A percentile compares a stretch with the other conserved stretches of the same genome.
phyloP scores from a whole-genome alignment of 1,140 invertebrate species.

The Pseudomyrmex concolor region DNA sequence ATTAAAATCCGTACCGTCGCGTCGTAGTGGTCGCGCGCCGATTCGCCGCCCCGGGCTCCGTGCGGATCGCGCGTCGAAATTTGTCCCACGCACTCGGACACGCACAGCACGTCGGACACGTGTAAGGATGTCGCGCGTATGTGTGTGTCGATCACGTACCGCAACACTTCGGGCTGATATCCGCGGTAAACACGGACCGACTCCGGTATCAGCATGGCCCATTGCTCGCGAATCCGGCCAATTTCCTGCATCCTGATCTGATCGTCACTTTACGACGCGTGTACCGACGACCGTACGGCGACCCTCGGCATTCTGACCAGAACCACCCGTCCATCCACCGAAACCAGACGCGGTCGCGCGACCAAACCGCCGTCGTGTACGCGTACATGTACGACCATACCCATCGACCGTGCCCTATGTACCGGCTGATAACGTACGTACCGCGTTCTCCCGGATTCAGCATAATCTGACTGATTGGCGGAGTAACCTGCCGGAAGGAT shows the following conservation, averaged over 20 bases:
- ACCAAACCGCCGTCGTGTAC: not conserved
- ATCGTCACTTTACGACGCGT: conserved; percentile 85
- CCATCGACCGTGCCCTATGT: conserved; percentile 64
- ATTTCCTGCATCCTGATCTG: conserved; percentile 84
- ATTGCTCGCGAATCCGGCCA: conserved; percentile 85
- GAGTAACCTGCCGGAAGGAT: conserved; percentile 41
- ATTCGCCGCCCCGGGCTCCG: not conserved
- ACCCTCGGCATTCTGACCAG: conserved; percentile 28
- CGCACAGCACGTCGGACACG: not conserved
- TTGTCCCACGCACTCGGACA: conserved; percentile 8
- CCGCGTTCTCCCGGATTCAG: conserved; percentile 64
- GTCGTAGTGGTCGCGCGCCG: too few relatives aligned
- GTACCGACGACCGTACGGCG: conserved; percentile 65
- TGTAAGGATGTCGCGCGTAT: not conserved
- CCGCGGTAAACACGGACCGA: conserved; percentile 48
- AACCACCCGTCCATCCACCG: conserved; percentile 43
- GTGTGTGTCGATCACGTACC: conserved; percentile 42
- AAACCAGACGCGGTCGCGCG: conserved; percentile 30
- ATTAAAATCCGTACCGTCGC: conserved; percentile 26
- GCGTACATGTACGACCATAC: conserved; percentile 54
- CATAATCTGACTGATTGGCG: conserved; percentile 74
- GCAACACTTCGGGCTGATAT: conserved; percentile 69
- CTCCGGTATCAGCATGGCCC: conserved; percentile 83
- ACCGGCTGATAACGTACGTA: conserved; percentile 68
- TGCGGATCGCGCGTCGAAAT: conserved; percentile 45